Conservation (phyloP, 2,113 vertebrate genomes). For the Catharus minimus region DNA sequence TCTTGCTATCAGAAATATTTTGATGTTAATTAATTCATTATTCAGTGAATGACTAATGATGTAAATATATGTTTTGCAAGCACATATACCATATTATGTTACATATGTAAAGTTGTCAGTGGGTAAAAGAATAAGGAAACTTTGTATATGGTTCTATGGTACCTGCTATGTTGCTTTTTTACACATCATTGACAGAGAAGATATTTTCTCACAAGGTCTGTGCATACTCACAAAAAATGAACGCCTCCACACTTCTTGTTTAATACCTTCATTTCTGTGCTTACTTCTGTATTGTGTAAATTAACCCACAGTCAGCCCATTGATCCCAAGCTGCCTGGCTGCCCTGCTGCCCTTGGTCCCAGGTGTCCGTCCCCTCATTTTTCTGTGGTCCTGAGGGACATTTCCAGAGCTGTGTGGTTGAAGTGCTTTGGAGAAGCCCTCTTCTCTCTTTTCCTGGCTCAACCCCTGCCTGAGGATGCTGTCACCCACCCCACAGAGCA, state of each 20-base stretch:
- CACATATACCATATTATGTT: not conserved
- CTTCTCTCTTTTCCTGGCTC: not conserved
- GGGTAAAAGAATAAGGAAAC: conserved; percentile 11
- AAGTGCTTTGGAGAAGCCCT: not conserved
- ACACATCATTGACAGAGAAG: not conserved
- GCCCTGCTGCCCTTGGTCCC: not conserved
- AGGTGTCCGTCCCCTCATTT: accelerated
- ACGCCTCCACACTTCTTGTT: not conserved
- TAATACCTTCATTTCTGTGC: not conserved
- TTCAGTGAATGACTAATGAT: conserved; percentile 44
- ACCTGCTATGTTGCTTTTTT: not conserved
- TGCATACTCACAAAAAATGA: not conserved
- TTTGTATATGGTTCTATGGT: not conserved
- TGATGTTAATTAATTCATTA: conserved; percentile 49
- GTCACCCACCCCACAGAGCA: accelerated
- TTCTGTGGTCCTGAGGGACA: not conserved
- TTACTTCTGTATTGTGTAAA: not conserved
- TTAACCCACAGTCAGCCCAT: not conserved
- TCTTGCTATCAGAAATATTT: conserved; percentile 49
- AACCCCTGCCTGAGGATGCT: not conserved
- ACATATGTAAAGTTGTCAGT: conserved; percentile 47
- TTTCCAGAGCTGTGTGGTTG: accelerated
- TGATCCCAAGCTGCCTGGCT: not conserved
- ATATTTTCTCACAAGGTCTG: not conserved
- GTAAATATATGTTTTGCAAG: conserved; percentile 49